Base-by-base conservation (phyloP, 2,797 vertebrate genomes). In the Megaceryle alcyon region DNA sequence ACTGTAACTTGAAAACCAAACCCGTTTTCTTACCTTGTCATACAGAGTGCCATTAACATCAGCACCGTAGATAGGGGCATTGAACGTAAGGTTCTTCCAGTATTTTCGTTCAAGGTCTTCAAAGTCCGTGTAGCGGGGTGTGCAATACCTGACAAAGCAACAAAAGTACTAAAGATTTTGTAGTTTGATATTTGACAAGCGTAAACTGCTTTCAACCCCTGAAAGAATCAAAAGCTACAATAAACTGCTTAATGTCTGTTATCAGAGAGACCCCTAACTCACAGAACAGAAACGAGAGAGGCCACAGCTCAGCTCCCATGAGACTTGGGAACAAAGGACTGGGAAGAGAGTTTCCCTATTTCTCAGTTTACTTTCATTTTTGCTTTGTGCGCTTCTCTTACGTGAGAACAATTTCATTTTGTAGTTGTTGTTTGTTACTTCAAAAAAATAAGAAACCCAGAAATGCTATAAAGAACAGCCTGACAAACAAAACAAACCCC, bases 1-100 rank as follows among this genome's bases (percentile, higher is more conserved):
- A 79, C 53, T 0, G 10, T 49, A 76, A 73, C 44, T 19, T 57
- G 71, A 88, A 87, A 84, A 88, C 7, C 23, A 39, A 15, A 60
- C 3, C 7, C 8, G 39, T 43, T 66, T 68, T 39, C 98, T 98
- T 94, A 99, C 99, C 96, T 98, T 97, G 95, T 99, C 99, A 23
- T 99, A 99, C 7, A 99, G 98, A 0, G 99, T 99, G 81, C 99
- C 99, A 26, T 98, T 99, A 96, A 99, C 98, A 66, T 99, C 99
- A 33, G 99, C 99, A 10, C 99, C 99, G 1, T 99, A 99, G 48
- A 99, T 99, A 0, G 99, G 99, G 31, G 99, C 98, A 69, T 99
- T 99, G 84, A 99, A 99, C 0, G 99, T 99, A 54, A 99, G 98
- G 90, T 99, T 99, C 97, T 99, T 99, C 99, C 99, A 99, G 96